Percentiles rank a stretch among this genome's conserved stretches.
phyloP scores from a whole-genome alignment of 2,888 invertebrate species.

The Eulithis prunata region DNA sequence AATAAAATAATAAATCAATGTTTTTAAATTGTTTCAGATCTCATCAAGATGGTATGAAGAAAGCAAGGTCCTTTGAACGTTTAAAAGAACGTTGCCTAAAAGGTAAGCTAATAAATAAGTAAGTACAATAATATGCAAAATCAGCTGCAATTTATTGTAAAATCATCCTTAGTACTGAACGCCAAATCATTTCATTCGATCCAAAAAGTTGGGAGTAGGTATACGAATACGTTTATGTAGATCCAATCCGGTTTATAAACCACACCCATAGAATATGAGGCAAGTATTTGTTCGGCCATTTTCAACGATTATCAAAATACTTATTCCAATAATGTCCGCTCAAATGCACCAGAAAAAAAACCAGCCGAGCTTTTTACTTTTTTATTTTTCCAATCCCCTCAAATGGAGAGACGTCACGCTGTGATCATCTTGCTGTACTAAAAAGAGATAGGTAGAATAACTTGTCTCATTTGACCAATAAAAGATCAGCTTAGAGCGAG shows the following conservation, averaged over 20 bases:
- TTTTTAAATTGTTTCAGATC: constrained; percentile 65
- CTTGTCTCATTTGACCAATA: constrained; percentile 51
- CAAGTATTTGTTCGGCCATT: constrained; percentile 42
- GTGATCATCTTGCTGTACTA: constrained; percentile 55
- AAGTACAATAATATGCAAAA: no score
- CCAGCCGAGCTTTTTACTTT: constrained; percentile 58
- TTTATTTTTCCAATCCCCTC: constrained; percentile 74
- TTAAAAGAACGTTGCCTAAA: constrained; percentile 64
- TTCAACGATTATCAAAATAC: constrained; percentile 52
- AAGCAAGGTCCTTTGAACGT: constrained; percentile 44
- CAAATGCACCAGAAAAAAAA: constrained; percentile 42
- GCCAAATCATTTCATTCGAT: not conserved
- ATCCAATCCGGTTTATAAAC: constrained; percentile 24
- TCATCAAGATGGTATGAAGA: constrained; percentile 74
- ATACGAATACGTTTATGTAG: constrained; percentile 1
- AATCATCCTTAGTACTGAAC: not conserved
- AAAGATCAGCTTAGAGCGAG: constrained; percentile 47
- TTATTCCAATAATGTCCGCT: constrained; percentile 52
- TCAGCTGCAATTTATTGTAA: not conserved
- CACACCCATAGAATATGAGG: constrained; percentile 32
- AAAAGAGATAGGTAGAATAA: constrained; percentile 59
- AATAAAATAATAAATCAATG: not conserved
- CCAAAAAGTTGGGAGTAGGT: not conserved
- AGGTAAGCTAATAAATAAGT: constrained; percentile 54
- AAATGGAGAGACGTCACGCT: constrained; percentile 71